Percentiles rank a stretch among this genome's conserved stretches.
These are phyloP conservation scores for Seladonia tumulorum DNA, from an alignment of 2,888 invertebrate species.

Conservation along the genomic window DNA sequence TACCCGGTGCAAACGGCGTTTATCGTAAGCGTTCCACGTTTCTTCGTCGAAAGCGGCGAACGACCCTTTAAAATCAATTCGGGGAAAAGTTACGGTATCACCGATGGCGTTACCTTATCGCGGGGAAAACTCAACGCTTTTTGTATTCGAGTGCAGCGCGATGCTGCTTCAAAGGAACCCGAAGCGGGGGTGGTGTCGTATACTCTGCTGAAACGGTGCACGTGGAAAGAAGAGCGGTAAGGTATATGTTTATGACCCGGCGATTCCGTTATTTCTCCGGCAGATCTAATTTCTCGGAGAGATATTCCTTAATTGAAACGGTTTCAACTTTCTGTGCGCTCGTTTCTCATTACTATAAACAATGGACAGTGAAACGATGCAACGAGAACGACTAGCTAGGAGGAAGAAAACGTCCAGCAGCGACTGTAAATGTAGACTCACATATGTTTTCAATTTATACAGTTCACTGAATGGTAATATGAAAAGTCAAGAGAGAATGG, in stretches of 20 bases:
- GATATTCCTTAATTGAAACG: background rate
- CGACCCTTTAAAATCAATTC: slow-evolving; percentile 41
- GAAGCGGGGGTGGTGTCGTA: background rate
- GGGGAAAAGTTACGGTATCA: slow-evolving; percentile 28
- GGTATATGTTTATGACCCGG: background rate
- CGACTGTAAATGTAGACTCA: too few species aligned
- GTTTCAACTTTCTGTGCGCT: background rate
- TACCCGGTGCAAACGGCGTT: background rate
- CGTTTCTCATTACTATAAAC: background rate
- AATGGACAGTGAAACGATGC: background rate
- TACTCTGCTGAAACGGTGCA: background rate
- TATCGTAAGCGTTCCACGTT: slow-evolving; percentile 3
- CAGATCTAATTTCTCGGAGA: background rate
- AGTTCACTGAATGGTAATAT: too few species aligned
- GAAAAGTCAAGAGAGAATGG: too few species aligned
- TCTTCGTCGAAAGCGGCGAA: slow-evolving; percentile 21
- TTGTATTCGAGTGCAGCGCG: background rate
- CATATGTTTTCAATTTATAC: too few species aligned
- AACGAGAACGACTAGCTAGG: background rate
- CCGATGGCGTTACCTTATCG: slow-evolving; percentile 31
- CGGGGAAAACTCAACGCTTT: background rate
- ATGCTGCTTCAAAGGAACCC: slow-evolving; percentile 10
- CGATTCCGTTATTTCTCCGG: background rate
- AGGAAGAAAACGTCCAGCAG: too few species aligned
- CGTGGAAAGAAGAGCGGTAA: background rate